Evolutionary conservation across 2,888 invertebrate species (phyloP), one percentile per base, ranked within the genome.

Genomic region (Noctua fimbriata): DNA sequence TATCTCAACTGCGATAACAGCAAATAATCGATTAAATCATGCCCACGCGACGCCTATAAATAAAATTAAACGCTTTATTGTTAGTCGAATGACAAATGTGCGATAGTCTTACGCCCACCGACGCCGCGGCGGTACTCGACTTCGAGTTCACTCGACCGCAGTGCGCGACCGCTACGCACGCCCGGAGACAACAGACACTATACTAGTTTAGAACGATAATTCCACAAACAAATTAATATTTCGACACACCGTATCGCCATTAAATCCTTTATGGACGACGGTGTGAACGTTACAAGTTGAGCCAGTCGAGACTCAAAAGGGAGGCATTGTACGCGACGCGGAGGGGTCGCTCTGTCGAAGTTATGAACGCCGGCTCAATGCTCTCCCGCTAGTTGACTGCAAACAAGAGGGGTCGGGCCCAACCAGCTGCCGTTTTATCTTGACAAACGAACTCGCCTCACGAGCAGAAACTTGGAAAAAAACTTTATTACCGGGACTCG

Each of bases 71-170:
- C 93, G 93, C 92, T 94, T 94, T 94, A 95, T 95, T 95, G 95
- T 96, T 95, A 95, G 93, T 91, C 85, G 92, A 92, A 95, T 95
- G 95, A 96, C 95, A 95, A 96, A 96, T 94, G 95, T 92, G 92
- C 91, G 92, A 93, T 93, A 92, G 91, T 92, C 92, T 91, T 91
- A 92, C 95, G 92, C 95, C 96, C 94, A 95, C 95, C 74, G 79
- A 44, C 79, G 79, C 83, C 79, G 80, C 84, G 83, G 78, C 24
- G 44, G 52, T 60, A 65, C 69, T 77, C 69, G 69, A 76, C 44
- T 79, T 81, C 65, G 60, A 85, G 69, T 69, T 84, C 88, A 85
- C 77, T 86, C 85, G 86, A 82, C 78, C 84, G 82, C 81, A 82
- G 79, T 78, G 84, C 85, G 88, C 85, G 89, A 88, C 86, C 88